Evolutionary conservation across 2,113 vertebrate genomes (phyloP), one percentile per base, ranked within the genome.

Genomic region (Antigone vipio): DNA sequence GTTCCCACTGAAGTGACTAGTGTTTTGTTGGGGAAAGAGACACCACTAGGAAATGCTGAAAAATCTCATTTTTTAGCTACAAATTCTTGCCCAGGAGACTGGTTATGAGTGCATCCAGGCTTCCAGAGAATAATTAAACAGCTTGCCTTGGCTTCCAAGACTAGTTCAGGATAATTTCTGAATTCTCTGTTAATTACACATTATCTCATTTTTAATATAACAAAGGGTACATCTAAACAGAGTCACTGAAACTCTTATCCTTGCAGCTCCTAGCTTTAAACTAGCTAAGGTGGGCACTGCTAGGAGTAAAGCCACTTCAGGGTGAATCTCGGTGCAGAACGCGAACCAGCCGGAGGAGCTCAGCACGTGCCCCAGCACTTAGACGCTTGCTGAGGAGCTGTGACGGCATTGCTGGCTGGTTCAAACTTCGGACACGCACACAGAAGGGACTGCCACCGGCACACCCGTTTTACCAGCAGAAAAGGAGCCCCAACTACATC

Each of bases 341-440:
- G 2, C 2, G 0, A 13, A 21, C 40, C 38, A 4, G 9, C 17
- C 0, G 1, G 49, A 85, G 74, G 15, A 86, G 72, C 27, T 53
- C 12, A 15, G 24, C 30, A 7, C 0, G 0, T 45, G 56, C 42
- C 68, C n/a, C 12, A 20, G 77, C 66, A 9, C 69, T 27, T 29
- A 10, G 9, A 15, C 0, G 1, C 0, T 0, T 21, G 63, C 30
- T 0, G 0, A 77, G 35, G 29, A 49, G 55, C 49, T 17, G 8
- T 2, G 12, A 12, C 0, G 2, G 66, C 78, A 15, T 23, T 2
- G 5, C 47, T 0, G 1, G 26, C 19, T 60, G 71, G 15, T 49
- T 53, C 27, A 15, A 35, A 49, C 34, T 30, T 35, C 72, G 76
- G 50, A 22, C 0, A 2, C 8, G 21, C 42, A 56, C 34, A 40